phyloP scores from a whole-genome alignment of 2,113 vertebrate species.

The Glaucidium brasilianum region DNA sequence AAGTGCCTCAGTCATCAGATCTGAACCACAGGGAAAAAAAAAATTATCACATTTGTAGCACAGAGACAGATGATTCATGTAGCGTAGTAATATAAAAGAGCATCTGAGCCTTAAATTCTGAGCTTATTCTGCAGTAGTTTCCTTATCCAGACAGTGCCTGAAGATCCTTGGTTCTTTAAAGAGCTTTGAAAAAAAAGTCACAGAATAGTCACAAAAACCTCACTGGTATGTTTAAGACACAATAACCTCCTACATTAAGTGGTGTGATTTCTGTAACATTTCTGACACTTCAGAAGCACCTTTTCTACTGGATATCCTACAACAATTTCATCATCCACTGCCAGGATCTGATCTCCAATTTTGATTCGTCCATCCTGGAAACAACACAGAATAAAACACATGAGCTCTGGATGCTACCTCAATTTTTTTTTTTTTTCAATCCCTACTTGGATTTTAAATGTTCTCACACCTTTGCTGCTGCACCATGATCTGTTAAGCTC shows the following conservation, averaged over 20 bases:
- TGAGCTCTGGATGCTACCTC: neutral
- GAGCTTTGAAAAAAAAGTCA: neutral
- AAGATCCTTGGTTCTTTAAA: neutral
- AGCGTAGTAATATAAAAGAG: neutral
- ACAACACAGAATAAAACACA: neutral
- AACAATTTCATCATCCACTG: slow-evolving; percentile 86
- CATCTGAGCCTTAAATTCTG: neutral
- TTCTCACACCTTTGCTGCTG: slow-evolving; percentile 76
- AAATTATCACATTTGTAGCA: neutral
- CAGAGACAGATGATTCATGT: neutral
- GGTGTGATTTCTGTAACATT: neutral
- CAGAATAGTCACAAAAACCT: neutral
- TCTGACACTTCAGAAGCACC: slow-evolving; percentile 70
- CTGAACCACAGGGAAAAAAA: neutral
- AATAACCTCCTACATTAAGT: neutral
- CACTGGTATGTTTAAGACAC: neutral
- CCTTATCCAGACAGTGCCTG: neutral
- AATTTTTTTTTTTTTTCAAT: neutral
- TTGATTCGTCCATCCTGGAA: slow-evolving; percentile 83
- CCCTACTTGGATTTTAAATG: neutral
- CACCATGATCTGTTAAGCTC: slow-evolving; percentile 81
- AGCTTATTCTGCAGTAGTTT: neutral
- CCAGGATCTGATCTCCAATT: slow-evolving; percentile 82
- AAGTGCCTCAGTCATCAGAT: neutral
- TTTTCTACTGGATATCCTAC: slow-evolving; percentile 82